Evolutionary conservation across 2,113 vertebrate species (phyloP), one percentile per base, ranked within the genome.

Genomic region (Planiliza haematocheilus): DNA sequence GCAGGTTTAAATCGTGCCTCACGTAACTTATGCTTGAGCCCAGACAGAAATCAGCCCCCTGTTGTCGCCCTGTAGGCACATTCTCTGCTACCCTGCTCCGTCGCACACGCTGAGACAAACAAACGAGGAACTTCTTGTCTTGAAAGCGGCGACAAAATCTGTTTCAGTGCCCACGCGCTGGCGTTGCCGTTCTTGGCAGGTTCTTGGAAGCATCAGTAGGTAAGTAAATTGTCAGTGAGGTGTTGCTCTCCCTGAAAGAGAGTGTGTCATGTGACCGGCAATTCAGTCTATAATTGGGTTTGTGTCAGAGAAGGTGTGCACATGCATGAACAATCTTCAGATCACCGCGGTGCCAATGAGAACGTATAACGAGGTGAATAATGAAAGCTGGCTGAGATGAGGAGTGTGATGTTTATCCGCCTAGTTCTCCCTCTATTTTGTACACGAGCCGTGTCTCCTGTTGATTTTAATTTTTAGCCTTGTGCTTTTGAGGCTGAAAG

Each of bases 21-120:
- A 10, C 16, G 37, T 42, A 60, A 70, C 48, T 50, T 36, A 71
- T 9, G 37, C 75, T 79, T 45, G 57, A 70, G 53, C 68, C 37
- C 65, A 83, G 79, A 85, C 46, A 36, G 66, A 84, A 91, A 88
- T 88, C 88, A 88, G 43, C 85, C 79, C 59, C 87, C 84, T 52
- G 76, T 58, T 65, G 85, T 79, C 13, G 8, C n/a, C 4, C 50
- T 48, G 52, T 39, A 37, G 49, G 38, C 46, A 34, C 48, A 65
- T 1, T 10, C 21, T 24, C 43, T n/a, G 48, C 43, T 37, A 49
- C n/a, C 20, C 66, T 46, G 39, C 68, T 73, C 55, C 38, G 52
- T 59, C 68, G 38, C 45, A 70, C 66, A 55, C 73, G 60, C 20
- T 10, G 1, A 63, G 55, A 77, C 53, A 42, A 53, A 71, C 38